Conservation (phyloP, 2,888 invertebrate genomes). For the Ferrisia virgata region DNA sequence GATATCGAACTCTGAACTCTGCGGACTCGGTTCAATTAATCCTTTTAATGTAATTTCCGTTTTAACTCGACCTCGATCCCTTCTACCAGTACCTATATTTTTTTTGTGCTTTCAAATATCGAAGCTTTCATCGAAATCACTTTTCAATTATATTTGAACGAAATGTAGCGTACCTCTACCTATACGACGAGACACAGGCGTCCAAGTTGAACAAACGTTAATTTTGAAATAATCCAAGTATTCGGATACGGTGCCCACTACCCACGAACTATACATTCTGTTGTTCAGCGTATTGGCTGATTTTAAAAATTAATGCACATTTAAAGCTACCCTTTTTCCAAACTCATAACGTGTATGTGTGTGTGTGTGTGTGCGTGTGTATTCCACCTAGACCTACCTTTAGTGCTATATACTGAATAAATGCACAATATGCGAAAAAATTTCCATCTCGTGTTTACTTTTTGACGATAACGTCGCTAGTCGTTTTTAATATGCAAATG, state of each 20-base stretch:
- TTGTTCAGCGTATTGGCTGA: background rate
- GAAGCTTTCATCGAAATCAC: background rate
- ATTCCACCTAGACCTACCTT: too few species aligned
- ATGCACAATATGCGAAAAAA: slow-evolving; percentile 18
- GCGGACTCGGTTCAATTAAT: background rate
- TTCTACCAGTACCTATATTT: background rate
- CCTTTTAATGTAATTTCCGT: slow-evolving; percentile 12
- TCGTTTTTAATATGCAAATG: slow-evolving; percentile 19
- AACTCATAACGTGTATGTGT: too few species aligned
- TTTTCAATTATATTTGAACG: background rate
- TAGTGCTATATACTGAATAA: background rate
- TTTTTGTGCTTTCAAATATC: background rate
- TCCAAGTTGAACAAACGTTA: slow-evolving; percentile 1
- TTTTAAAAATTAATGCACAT: slow-evolving; percentile 23
- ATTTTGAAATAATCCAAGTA: slow-evolving; percentile 19
- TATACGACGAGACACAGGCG: background rate
- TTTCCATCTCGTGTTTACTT: slow-evolving; percentile 11
- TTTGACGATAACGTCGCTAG: background rate
- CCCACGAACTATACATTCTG: background rate
- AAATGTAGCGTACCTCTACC: too few species aligned
- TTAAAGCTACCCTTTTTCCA: background rate
- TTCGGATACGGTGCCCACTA: too few species aligned
- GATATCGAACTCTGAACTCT: background rate
- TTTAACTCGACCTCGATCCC: background rate
- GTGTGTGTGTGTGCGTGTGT: background rate